phyloP scores from a whole-genome alignment of 2,113 vertebrate species.

The Taurulus bubalis region DNA sequence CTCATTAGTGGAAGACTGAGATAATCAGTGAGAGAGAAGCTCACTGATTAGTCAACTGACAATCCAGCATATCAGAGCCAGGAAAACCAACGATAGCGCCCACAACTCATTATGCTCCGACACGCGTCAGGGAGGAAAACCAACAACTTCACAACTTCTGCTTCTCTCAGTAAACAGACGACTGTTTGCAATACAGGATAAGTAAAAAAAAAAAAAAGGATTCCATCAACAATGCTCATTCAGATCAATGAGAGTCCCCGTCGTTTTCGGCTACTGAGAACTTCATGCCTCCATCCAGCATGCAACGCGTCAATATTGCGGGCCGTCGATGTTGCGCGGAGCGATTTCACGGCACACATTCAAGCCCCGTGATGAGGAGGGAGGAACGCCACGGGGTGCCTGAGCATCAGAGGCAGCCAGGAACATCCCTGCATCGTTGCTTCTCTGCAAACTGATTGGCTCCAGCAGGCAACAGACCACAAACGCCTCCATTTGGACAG shows the following conservation, averaged over 20 bases:
- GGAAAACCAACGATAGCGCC: slow-evolving; percentile 44
- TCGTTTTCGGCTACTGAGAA: background rate
- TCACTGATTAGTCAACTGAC: slow-evolving; percentile 58
- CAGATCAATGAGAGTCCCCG: slow-evolving; percentile 29
- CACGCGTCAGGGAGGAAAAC: slow-evolving; percentile 26
- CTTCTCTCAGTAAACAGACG: slow-evolving; percentile 33
- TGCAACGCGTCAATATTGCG: slow-evolving; percentile 46
- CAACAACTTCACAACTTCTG: slow-evolving; percentile 27
- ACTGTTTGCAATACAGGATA: background rate
- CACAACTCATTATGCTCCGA: slow-evolving; percentile 45
- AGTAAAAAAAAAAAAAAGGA: too few species aligned
- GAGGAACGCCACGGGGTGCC: slow-evolving; percentile 54
- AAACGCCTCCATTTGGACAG: slow-evolving; percentile 38
- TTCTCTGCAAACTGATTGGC: slow-evolving; percentile 64
- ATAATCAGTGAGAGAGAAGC: slow-evolving; percentile 44
- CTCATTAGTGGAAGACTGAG: slow-evolving; percentile 63
- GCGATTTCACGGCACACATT: slow-evolving; percentile 57
- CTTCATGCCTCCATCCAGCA: slow-evolving; percentile 33
- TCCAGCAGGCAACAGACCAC: slow-evolving; percentile 49
- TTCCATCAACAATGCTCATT: slow-evolving; percentile 10
- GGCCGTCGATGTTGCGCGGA: slow-evolving; percentile 35
- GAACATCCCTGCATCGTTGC: slow-evolving; percentile 56
- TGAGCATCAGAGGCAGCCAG: slow-evolving; percentile 57
- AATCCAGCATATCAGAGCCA: slow-evolving; percentile 40
- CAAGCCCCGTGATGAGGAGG: slow-evolving; percentile 61